Conservation (phyloP, 2,113 vertebrate genomes). For the Amazona vittata region DNA sequence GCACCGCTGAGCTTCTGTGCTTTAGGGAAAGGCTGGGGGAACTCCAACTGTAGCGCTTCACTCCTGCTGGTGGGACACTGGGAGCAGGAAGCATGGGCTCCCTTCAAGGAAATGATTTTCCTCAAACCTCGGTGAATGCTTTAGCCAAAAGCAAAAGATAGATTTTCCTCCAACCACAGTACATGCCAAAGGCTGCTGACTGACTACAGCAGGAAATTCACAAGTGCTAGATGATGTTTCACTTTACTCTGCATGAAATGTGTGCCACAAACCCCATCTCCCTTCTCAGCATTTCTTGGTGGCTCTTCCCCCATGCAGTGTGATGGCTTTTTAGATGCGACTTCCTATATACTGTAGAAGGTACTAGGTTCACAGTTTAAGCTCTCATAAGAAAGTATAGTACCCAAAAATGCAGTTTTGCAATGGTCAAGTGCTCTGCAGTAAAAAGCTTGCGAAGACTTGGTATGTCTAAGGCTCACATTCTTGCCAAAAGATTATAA, state of each 20-base stretch:
- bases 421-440: not conserved
- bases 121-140: not conserved
- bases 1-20: not conserved
- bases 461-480: not conserved
- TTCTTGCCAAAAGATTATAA: not conserved
- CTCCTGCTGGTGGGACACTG: fast-evolving
- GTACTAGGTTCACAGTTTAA: not conserved
- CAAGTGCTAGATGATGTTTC: fast-evolving
- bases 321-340: not conserved
- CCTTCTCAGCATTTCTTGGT: not conserved
- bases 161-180: not conserved
- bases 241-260: not conserved
- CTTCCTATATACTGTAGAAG: not conserved
- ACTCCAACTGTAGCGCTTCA: fast-evolving
- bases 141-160: not conserved
- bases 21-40: not conserved
- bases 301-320: not conserved
- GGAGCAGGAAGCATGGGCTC: not conserved
- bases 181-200: not conserved
- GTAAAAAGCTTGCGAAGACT: not conserved
- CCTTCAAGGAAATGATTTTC: not conserved
- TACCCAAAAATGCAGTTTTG: not conserved
- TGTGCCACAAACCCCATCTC: not conserved
- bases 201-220: not conserved
- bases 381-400: fast-evolving